Conservation (phyloP, 2,888 invertebrate species). For the Andrena minutula region DNA sequence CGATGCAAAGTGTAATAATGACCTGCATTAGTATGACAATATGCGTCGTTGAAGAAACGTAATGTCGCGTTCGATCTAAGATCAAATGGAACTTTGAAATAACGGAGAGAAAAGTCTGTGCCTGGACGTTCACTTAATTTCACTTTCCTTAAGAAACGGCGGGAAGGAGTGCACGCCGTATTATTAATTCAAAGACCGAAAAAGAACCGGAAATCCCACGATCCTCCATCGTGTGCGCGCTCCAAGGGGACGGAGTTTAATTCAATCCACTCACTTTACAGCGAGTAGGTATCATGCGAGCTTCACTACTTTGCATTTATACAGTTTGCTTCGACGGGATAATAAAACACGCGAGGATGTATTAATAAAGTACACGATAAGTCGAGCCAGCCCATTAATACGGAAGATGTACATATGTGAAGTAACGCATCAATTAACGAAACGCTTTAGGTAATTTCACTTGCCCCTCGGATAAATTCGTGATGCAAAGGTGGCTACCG, state of each 20-base stretch:
- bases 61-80: neutral
- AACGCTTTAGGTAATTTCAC: slow-evolving; percentile 50
- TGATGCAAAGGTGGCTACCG: slow-evolving; percentile 17
- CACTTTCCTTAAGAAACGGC: neutral
- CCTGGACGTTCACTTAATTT: neutral
- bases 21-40: neutral
- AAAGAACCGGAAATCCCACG: slow-evolving; percentile 56
- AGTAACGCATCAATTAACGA: slow-evolving; percentile 42
- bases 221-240: slow-evolving; percentile 34
- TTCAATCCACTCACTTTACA: slow-evolving; percentile 45
- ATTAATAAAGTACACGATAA: slow-evolving; percentile 50
- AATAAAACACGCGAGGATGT: slow-evolving; percentile 36
- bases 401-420: slow-evolving; percentile 49
- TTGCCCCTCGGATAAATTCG: slow-evolving; percentile 32
- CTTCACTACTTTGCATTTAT: slow-evolving; percentile 47
- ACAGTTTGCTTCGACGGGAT: slow-evolving; percentile 30
- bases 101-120: neutral
- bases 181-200: slow-evolving; percentile 50
- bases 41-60: neutral
- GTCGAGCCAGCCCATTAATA: slow-evolving; percentile 38
- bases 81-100: no score
- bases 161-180: neutral
- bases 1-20: neutral
- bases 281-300: slow-evolving; percentile 28
- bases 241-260: slow-evolving; percentile 45